Evolutionary conservation across 2,888 invertebrate genomes (phyloP).

Genomic region (Lithodes maja): DNA sequence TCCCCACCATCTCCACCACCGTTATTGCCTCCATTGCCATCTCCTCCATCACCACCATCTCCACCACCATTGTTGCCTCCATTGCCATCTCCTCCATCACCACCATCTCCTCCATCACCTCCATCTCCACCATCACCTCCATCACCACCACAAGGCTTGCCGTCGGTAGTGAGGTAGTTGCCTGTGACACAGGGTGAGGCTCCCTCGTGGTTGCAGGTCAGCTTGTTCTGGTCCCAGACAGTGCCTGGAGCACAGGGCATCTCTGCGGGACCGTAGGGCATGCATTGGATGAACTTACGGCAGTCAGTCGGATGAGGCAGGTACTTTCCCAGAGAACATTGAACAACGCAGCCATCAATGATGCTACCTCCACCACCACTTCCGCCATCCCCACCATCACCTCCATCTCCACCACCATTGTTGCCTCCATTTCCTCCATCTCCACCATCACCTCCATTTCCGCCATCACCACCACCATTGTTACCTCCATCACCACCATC

Average conservation of each 20-base stretch:
- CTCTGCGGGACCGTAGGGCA: slow-evolving; percentile 54
- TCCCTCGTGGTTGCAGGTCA: slow-evolving; percentile 51
- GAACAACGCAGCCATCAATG: slow-evolving; percentile 45
- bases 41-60: background rate
- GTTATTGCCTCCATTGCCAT: background rate
- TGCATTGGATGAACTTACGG: slow-evolving; percentile 70
- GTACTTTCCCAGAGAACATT: slow-evolving; percentile 40
- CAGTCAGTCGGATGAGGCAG: slow-evolving; percentile 69
- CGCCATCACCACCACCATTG: slow-evolving; percentile 23
- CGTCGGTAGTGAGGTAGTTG: slow-evolving; percentile 15
- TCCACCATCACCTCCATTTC: slow-evolving; percentile 18
- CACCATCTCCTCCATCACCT: slow-evolving; percentile 2
- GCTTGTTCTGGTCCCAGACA: slow-evolving; percentile 44
- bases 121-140: slow-evolving; percentile 7
- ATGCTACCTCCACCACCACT: slow-evolving; percentile 8
- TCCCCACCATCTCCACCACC: slow-evolving; percentile 20
- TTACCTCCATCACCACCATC: slow-evolving; percentile 28
- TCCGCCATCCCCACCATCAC: slow-evolving; percentile 21
- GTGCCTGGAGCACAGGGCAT: slow-evolving; percentile 52
- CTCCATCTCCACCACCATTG: background rate
- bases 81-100: slow-evolving; percentile 9
- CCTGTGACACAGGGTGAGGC: slow-evolving; percentile 48
- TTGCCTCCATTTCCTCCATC: background rate
- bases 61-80: background rate
- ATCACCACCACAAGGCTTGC: slow-evolving; percentile 21